Evolutionary conservation across 2,113 vertebrate species (phyloP).

Genomic region (Trachemys scripta): DNA sequence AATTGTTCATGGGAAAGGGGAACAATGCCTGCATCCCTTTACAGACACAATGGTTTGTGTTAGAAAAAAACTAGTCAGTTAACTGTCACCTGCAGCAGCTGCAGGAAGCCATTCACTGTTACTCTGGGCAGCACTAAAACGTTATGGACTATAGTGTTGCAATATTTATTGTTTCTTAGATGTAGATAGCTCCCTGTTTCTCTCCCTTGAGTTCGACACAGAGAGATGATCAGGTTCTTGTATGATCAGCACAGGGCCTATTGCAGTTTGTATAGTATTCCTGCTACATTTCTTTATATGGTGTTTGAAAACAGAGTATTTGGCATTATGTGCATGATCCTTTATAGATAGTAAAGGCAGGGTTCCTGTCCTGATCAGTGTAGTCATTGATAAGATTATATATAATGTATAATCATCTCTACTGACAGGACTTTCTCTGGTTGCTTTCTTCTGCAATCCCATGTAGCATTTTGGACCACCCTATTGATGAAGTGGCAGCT

Average conservation of each 20-base stretch:
- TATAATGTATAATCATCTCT: background rate
- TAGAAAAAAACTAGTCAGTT: background rate
- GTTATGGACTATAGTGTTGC: rapidly evolving
- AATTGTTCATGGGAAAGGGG: rapidly evolving
- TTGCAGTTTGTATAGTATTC: background rate
- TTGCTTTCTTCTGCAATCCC: background rate
- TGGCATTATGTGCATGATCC: background rate
- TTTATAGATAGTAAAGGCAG: background rate
- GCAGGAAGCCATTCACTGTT: background rate
- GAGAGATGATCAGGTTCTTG: background rate
- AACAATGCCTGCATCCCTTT: rapidly evolving
- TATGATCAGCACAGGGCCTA: background rate
- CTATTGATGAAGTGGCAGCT: background rate
- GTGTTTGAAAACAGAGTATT: background rate
- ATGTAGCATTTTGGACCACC: background rate
- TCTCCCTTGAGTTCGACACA: background rate
- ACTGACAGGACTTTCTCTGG: background rate
- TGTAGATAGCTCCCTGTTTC: background rate
- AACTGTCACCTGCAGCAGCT: rapidly evolving
- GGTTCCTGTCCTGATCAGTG: background rate
- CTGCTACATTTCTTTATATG: background rate
- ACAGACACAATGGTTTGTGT: background rate
- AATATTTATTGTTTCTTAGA: rapidly evolving
- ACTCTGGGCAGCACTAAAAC: background rate
- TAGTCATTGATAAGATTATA: background rate